These are phyloP conservation scores for Paracentrotus lividus DNA, from an alignment of 53 echinoderm and acorn worm species.

Conservation along the genomic window DNA sequence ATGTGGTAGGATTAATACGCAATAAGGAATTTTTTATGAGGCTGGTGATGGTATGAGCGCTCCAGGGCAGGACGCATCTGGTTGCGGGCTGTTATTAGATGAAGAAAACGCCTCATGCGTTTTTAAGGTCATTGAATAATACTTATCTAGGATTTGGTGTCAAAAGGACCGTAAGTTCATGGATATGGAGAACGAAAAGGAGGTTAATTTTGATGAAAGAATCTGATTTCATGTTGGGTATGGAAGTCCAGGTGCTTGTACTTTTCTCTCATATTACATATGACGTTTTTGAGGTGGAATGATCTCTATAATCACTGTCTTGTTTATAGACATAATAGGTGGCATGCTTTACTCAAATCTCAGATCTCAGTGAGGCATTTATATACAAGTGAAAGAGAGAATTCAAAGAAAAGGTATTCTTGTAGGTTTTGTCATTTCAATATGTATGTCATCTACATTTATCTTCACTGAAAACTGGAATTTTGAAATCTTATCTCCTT, in stretches of 20 bases:
- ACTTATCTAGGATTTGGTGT: not conserved
- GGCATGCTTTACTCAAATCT: not conserved
- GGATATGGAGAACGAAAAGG: not conserved
- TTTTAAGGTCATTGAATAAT: slow-evolving; percentile 43
- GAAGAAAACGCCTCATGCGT: slow-evolving; percentile 4
- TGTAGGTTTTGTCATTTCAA: too few relatives aligned
- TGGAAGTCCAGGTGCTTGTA: not conserved
- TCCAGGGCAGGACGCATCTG: slow-evolving; percentile 23
- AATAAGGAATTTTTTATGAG: slow-evolving; percentile 11
- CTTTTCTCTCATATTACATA: not conserved
- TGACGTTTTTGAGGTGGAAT: not conserved
- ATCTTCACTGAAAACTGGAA: too few relatives aligned
- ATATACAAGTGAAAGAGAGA: too few relatives aligned
- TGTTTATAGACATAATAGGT: not conserved
- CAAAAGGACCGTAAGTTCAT: not conserved
- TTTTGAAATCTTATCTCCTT: too few relatives aligned
- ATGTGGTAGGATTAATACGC: not conserved
- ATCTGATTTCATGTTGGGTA: not conserved
- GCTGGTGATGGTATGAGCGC: not conserved
- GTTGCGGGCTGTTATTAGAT: slow-evolving; percentile 22
- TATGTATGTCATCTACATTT: too few relatives aligned
- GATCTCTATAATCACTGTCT: not conserved
- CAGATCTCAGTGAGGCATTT: too few relatives aligned
- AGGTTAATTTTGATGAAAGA: not conserved
- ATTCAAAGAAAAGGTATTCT: too few relatives aligned